Conservation (phyloP, 2,113 vertebrate genomes). For the Tupaia tana region DNA sequence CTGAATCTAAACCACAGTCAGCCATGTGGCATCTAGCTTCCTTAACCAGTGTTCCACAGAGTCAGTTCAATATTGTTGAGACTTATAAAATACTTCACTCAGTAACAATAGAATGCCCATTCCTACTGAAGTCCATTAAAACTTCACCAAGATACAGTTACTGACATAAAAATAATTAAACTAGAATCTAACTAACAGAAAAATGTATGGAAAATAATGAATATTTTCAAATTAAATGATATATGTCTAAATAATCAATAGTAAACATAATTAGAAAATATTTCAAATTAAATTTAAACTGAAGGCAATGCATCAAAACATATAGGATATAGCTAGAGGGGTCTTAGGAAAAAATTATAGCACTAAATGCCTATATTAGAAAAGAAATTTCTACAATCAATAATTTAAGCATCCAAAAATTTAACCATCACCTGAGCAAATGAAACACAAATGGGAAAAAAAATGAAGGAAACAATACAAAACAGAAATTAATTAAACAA, state of each 20-base stretch:
- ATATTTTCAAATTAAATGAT: neutral
- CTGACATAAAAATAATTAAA: conserved; percentile 26
- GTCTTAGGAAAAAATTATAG: neutral
- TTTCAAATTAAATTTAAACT: neutral
- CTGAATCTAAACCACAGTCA: too few relatives aligned
- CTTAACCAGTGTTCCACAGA: too few relatives aligned
- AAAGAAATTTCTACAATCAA: neutral
- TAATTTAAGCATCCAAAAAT: neutral
- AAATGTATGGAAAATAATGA: neutral
- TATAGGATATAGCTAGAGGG: neutral
- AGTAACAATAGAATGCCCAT: neutral
- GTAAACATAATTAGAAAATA: conserved; percentile 11
- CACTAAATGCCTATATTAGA: neutral
- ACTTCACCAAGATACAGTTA: neutral
- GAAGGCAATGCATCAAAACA: neutral
- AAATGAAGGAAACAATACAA: neutral
- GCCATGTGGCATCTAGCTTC: too few relatives aligned
- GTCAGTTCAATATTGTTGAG: neutral
- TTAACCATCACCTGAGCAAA: neutral
- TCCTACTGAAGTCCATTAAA: neutral
- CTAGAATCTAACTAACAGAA: neutral
- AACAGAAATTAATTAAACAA: neutral
- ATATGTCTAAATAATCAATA: neutral
- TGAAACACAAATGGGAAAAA: neutral
- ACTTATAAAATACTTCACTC: neutral